Evolutionary conservation across 1,140 invertebrate species (phyloP), one percentile per base, ranked within the genome.

Genomic region (Euschistus heros): DNA sequence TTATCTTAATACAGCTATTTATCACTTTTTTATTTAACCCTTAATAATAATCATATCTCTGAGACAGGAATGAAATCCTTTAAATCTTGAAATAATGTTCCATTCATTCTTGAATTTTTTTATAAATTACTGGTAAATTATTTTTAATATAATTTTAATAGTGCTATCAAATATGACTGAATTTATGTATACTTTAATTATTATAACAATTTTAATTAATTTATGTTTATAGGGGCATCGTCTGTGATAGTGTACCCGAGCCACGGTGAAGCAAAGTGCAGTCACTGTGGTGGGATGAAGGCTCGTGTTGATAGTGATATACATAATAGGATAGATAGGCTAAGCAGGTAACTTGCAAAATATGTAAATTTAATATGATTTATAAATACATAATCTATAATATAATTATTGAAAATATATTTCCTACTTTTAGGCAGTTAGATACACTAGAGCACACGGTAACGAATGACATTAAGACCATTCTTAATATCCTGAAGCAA

Each of bases 381-480:
- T 8, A n/a, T n/a, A n/a, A 18, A 55, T 55, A 10, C 8, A 18
- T 4, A 57, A 57, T 24, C 2, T 57, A 6, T 57, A 6, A n/a
- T 24, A 6, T 57, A 57, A 57, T 6, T 6, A 24, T 57, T 57
- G 2, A 4, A 18, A 14, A 20, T n/a, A 57, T 6, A 22, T 22
- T 20, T 6, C 42, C 65, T 63, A 63, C 13, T 68, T 71, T 18
- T 68, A 75, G 72, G 54, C 72, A 75, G 68, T 52, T 75, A 42
- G 71, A 73, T 30, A 67, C 80, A 13, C 72, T 88, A 64, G 86
- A 88, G 69, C 78, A 79, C 42, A 81, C 83, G 4, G 80, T 88
- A 69, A 81, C 82, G 1, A 78, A 79, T 2, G 85, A 88, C 68
- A 81, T 87, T 65, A 79, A 81, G 68, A 76, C 82, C 64, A 87